Base-by-base conservation (phyloP, 2,888 invertebrate genomes). In the Tenthredo mesomela region DNA sequence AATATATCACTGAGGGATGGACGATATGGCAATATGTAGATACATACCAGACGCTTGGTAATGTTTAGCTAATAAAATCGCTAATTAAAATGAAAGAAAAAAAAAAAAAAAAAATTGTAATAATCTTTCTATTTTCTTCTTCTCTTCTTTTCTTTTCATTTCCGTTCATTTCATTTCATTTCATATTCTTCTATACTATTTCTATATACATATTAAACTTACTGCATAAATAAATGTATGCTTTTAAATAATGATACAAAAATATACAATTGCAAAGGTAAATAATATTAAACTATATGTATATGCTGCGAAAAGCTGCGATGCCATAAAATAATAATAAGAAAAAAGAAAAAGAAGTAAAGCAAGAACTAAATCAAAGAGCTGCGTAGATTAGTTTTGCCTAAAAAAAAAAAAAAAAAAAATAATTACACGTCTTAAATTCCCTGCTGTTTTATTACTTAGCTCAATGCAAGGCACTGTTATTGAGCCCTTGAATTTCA, bases 191-290 rank as follows among this genome's bases (percentile, higher is more conserved):
- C 18, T 43, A 80, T 86, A 71, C 73, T 84, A 87, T 85, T 80
- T 84, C 70, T 85, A 86, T 85, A 85, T 88, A 85, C 88, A 89
- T 88, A 87, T 89, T 88, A 78, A 85, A 86, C 47, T 80, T 77
- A 88, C 73, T 86, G 87, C 88, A 90, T 91, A 90, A 91, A 91
- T 91, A 88, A 90, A 86, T 84, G 84, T 87, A 87, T 86, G 85
- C 87, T 88, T 89, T 65, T 43, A 67, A 78, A 89, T 89, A 90
- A 90, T 89, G 88, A 88, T 91, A 91, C 88, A 91, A 91, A 90
- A 90, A 91, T 91, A 90, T 91, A 91, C 90, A 90, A 86, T 86
- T 65, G 86, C 40, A 82, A 86, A 86, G 43, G 84, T 70, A 84
- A 80, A 67, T 58, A 58, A 67, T 83, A 86, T 40, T 84, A 21